These are phyloP conservation scores for Argyresthia goedartella DNA, from an alignment of 2,888 invertebrate genomes.

Conservation along the genomic window DNA sequence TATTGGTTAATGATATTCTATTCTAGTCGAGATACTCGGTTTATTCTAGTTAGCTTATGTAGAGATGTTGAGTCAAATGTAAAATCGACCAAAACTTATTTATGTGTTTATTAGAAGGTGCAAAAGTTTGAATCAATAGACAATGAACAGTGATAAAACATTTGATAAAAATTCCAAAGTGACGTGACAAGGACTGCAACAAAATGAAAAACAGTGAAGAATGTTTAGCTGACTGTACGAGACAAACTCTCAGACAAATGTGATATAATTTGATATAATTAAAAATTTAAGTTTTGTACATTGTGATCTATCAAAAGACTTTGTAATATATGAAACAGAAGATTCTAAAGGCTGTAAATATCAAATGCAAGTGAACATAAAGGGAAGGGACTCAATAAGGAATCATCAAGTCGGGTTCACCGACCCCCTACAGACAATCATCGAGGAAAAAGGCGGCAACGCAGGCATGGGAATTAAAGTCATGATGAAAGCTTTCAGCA, in stretches of 20 bases:
- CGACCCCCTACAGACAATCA: constrained; percentile 25
- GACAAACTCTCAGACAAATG: constrained; percentile 11
- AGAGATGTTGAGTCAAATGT: constrained; percentile 21
- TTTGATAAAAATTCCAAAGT: constrained; percentile 38
- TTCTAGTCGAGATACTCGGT: too few relatives aligned
- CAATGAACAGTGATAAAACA: constrained; percentile 34
- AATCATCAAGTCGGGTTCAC: background rate
- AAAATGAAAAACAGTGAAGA: constrained; percentile 70
- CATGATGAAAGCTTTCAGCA: constrained; percentile 88
- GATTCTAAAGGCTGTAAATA: constrained; percentile 6
- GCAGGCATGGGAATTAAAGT: constrained; percentile 90
- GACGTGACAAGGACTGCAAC: constrained; percentile 42
- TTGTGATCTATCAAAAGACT: constrained; percentile 13
- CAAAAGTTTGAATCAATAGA: constrained; percentile 25
- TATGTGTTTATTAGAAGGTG: constrained; percentile 21
- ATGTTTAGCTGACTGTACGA: constrained; percentile 50
- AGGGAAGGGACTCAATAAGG: background rate
- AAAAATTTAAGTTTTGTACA: constrained; percentile 3
- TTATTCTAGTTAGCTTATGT: too few relatives aligned
- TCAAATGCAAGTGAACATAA: constrained; percentile 19
- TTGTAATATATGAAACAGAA: constrained; percentile 8
- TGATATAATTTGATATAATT: constrained; percentile 8
- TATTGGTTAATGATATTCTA: too few relatives aligned
- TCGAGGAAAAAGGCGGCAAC: constrained; percentile 52
- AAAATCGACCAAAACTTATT: constrained; percentile 20